Base-by-base conservation (phyloP, 2,797 vertebrate species). In the Lateolabrax maculatus region DNA sequence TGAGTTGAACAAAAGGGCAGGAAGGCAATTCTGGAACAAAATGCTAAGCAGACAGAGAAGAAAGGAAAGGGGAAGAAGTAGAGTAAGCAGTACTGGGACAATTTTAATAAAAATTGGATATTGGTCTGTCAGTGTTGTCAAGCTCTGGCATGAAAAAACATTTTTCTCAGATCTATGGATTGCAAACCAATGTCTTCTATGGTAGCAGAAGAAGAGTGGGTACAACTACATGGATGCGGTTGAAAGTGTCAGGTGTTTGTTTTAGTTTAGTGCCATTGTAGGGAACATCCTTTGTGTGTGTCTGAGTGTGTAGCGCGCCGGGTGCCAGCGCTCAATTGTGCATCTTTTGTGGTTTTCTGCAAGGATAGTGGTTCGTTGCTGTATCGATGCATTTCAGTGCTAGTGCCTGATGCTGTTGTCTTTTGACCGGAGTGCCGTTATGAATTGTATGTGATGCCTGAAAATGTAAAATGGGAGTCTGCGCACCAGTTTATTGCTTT, bases 1-100 rank as follows among this genome's bases (percentile, higher is more conserved):
- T 74, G 63, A 77, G 25, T 49, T 4, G 7, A 78, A 69, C 37
- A 63, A 77, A 75, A 63, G 68, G 53, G 52, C 64, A 75, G 36
- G 12, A 73, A 77, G 15, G 56, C 44, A 73, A 73, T 72, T 68
- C 31, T 16, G 51, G 49, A 69, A 46, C 51, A 70, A 66, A 71
- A 71, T 53, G 74, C 19, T 46, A 44, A 9, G 21, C 43, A 67
- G 51, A 52, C 21, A 62, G 34, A 79, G 29, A 57, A 53, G 10
- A 37, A 43, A 27, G 65, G 29, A 43, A 49, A 18, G 9, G 13
- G 49, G 25, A 57, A 64, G 25, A 57, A 64, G 48, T 5, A 9
- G 43, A 51, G 34, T 5, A 16, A 7, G 10, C 36, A 46, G 13
- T 6, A 37, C 72, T 57, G 58, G 29, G 43, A 64, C 15, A 13